Percentiles rank a stretch among this genome's conserved stretches.
phyloP scores from a whole-genome alignment of 2,888 invertebrate genomes.

The Adelognathus sp. region DNA sequence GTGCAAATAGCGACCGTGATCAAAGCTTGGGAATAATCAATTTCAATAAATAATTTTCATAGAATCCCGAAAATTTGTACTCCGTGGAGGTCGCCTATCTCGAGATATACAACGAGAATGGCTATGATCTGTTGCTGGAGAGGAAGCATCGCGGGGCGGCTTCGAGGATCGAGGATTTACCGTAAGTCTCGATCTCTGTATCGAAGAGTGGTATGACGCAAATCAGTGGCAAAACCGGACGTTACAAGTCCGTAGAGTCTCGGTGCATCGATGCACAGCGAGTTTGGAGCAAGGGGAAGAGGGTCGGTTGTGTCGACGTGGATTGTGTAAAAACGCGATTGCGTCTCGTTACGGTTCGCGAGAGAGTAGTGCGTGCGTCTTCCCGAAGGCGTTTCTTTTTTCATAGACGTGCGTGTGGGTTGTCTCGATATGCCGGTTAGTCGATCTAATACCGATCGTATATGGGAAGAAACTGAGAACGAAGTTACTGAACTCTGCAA shows the following conservation, averaged over 20 bases:
- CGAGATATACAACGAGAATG: constrained; percentile 84
- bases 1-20: no score
- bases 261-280: no score
- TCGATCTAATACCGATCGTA: constrained; percentile 43
- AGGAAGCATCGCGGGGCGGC: constrained; percentile 74
- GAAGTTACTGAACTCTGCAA: neutral
- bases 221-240: no score
- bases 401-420: constrained; percentile 23
- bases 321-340: constrained; percentile 59
- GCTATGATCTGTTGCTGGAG: constrained; percentile 82
- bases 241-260: no score
- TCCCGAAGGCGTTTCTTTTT: constrained; percentile 4
- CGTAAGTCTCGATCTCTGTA: constrained; percentile 76
- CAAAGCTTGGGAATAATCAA: no score
- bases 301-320: constrained; percentile 18
- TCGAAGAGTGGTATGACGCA: neutral
- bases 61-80: constrained; percentile 77
- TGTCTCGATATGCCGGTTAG: constrained; percentile 50
- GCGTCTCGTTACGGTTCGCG: constrained; percentile 50
- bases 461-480: constrained; percentile 25
- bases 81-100: constrained; percentile 82
- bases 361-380: constrained; percentile 19
- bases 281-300: constrained; percentile 13
- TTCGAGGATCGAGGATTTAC: constrained; percentile 81
- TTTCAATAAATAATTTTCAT: constrained; percentile 22